Evolutionary conservation across 2,113 vertebrate genomes (phyloP).

Genomic region (Vicugna pacos): DNA sequence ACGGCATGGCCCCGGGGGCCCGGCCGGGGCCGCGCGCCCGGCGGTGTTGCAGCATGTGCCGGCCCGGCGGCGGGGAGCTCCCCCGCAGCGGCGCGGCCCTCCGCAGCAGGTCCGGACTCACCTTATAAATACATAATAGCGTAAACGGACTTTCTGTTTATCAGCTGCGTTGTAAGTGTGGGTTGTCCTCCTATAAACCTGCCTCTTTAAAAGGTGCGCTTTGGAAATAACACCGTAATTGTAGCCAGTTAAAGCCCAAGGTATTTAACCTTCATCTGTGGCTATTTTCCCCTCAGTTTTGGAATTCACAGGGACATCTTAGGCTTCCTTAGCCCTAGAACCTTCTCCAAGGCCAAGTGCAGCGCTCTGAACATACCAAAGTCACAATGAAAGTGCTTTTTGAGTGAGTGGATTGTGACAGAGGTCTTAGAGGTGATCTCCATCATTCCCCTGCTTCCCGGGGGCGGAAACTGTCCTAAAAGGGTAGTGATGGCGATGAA

Average conservation of each 20-base stretch:
- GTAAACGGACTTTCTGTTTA: slow-evolving; percentile 77
- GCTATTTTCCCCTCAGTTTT: slow-evolving; percentile 34
- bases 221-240: slow-evolving; percentile 61
- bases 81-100: slow-evolving; percentile 66
- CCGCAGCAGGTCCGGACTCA: slow-evolving; percentile 70
- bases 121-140: slow-evolving; percentile 77
- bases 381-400: neutral
- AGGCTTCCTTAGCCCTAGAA: neutral
- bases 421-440: neutral
- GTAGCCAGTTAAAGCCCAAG: slow-evolving; percentile 39
- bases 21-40: too few relatives aligned
- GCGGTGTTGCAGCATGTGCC: slow-evolving; percentile 1
- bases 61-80: neutral
- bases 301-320: neutral
- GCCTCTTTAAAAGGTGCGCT: slow-evolving; percentile 49
- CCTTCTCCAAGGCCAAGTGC: neutral
- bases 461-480: neutral
- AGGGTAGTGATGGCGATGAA: neutral
- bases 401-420: neutral
- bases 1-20: slow-evolving; percentile 57
- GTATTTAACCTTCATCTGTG: slow-evolving; percentile 10
- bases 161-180: slow-evolving; percentile 51
- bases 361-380: neutral
- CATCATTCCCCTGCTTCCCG: neutral
- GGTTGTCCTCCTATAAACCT: slow-evolving; percentile 56